A percentile compares a stretch with the other conserved stretches of the same genome.
Conservation (phyloP, 2,113 vertebrate species). For the Menura novaehollandiae region DNA sequence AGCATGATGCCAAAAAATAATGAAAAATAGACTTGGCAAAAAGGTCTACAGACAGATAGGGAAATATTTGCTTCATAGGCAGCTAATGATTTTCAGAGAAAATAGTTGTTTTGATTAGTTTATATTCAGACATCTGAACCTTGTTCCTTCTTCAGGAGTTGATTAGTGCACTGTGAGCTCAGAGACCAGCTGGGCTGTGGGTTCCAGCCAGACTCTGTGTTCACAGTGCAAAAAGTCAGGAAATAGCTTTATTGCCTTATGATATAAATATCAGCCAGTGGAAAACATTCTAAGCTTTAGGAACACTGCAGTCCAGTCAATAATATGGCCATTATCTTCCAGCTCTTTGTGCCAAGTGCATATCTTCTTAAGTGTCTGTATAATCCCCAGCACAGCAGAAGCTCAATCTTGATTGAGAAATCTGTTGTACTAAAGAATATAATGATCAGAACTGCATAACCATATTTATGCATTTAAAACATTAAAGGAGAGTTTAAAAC, state of each 20-base stretch:
- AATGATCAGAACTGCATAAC: not conserved
- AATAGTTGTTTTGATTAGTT: slow-evolving; percentile 46
- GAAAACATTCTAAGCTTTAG: slow-evolving; percentile 8
- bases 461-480: not conserved
- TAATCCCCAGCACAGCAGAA: not conserved
- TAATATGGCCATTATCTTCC: slow-evolving; percentile 18
- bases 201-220: slow-evolving; percentile 1
- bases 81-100: slow-evolving; percentile 50
- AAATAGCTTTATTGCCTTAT: slow-evolving; percentile 33
- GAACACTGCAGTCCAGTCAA: slow-evolving; percentile 27
- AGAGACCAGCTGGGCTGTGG: slow-evolving; percentile 22
- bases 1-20: not conserved
- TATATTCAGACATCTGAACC: slow-evolving; percentile 29
- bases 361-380: not conserved
- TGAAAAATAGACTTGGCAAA: slow-evolving; percentile 17
- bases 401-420: not conserved
- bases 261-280: slow-evolving; percentile 29
- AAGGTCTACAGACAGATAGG: slow-evolving; percentile 12
- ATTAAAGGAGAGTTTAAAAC: not conserved
- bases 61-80: slow-evolving; percentile 39
- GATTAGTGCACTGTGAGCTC: slow-evolving; percentile 2
- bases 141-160: slow-evolving; percentile 31
- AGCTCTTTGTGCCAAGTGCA: not conserved
- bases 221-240: slow-evolving; percentile 30
- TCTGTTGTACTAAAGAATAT: not conserved